phyloP scores from a whole-genome alignment of 1,140 invertebrate species.

The Listronotus oregonensis region DNA sequence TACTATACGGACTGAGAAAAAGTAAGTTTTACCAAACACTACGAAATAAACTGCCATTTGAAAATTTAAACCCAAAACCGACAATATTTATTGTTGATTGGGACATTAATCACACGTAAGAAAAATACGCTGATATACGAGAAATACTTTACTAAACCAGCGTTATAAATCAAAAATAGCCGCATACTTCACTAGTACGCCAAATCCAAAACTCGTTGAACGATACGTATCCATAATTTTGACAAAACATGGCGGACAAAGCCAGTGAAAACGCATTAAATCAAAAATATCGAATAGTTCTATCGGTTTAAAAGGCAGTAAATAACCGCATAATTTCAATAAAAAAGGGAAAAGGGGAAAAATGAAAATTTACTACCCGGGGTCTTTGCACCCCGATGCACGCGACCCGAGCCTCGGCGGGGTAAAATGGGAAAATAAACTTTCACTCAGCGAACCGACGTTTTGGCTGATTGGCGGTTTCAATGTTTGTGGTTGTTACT shows the following conservation, averaged over 20 bases:
- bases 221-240: slow-evolving; percentile 37
- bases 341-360: slow-evolving; percentile 42
- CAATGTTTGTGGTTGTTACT: too few species aligned
- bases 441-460: background rate
- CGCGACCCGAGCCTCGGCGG: slow-evolving; percentile 13
- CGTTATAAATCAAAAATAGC: slow-evolving; percentile 23
- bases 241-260: slow-evolving; percentile 33
- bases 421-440: slow-evolving; percentile 12
- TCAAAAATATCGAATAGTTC: slow-evolving; percentile 42
- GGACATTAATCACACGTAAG: slow-evolving; percentile 28
- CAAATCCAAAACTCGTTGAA: slow-evolving; percentile 37
- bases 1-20: too few species aligned
- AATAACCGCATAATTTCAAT: slow-evolving; percentile 45
- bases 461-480: too few species aligned
- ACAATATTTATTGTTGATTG: slow-evolving; percentile 24
- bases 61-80: slow-evolving; percentile 14
- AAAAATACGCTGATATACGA: slow-evolving; percentile 29
- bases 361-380: slow-evolving; percentile 39
- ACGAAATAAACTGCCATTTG: background rate
- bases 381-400: slow-evolving; percentile 37
- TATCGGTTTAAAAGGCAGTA: slow-evolving; percentile 42
- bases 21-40: background rate
- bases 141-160: slow-evolving; percentile 20
- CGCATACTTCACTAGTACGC: slow-evolving; percentile 30
- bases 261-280: slow-evolving; percentile 36